Base-by-base conservation (phyloP, 1,140 invertebrate species). In the Trachymyrmex septentrionalis region DNA sequence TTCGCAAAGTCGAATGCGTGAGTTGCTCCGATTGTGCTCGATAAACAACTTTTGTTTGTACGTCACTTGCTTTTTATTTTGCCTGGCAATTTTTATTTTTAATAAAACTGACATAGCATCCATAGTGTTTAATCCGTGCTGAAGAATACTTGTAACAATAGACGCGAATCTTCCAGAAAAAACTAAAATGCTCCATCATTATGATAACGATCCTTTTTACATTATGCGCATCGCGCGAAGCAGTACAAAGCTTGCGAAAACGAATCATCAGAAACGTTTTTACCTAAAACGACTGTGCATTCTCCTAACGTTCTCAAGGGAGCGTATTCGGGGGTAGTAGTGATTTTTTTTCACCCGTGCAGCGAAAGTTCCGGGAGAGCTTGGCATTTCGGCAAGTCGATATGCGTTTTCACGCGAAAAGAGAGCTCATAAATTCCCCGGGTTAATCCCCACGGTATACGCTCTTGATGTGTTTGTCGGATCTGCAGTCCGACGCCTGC, bases 361-460 rank as follows among this genome's bases (percentile, higher is more conserved):
- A 9, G 3, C 38, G 38, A 44, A 44, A 44, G 38, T 44, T 10
- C 9, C 38, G 38, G 38, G 30, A 34, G 30, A 6, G 30, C 67
- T 61, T 67, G 38, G 50, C 85, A 69, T 87, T 59, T 72, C 48
- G 63, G 44, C 87, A 87, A 92, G 73, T 92, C 87, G 86, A 92
- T 92, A 87, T 78, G 90, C 69, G 86, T 86, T 91, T 88, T 75
- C 87, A 59, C 81, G 76, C 67, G 72, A 80, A 87, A 72, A 87
- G 80, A 87, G 87, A 71, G 80, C 82, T 90, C 91, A 92, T 93
- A 93, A 93, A 93, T 93, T 92, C 34, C 3, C 86, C 21, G 72
- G 34, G 82, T 88, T 91, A 92, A 93, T 92, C 88, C 89, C 87
- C 67, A 44, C 73, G 88, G 88, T 87, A 87, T 90, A 88, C 88